Conservation (phyloP, 2,888 invertebrate genomes). For the Cerastis rubricosa region DNA sequence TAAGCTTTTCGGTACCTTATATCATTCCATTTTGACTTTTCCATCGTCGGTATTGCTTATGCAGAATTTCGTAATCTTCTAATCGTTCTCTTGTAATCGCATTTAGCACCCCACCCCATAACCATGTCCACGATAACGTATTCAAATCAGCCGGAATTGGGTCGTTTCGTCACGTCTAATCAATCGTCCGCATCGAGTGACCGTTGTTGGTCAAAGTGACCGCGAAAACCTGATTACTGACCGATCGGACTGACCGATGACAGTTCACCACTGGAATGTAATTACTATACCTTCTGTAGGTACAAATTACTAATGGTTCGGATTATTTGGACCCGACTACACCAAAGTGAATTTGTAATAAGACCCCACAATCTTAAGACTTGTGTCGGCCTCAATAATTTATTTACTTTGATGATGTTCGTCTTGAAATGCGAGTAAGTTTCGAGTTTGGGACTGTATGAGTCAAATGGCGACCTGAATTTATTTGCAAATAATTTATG, state of each 20-base stretch:
- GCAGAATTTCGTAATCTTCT: neutral
- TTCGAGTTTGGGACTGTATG: slow-evolving; percentile 69
- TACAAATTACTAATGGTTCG: slow-evolving; percentile 81
- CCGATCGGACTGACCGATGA: slow-evolving; percentile 77
- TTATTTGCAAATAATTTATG: slow-evolving; percentile 50
- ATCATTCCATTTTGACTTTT: neutral
- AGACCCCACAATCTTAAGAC: slow-evolving; percentile 78
- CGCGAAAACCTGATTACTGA: slow-evolving; percentile 80
- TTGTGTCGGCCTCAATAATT: slow-evolving; percentile 81
- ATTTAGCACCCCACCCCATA: slow-evolving; percentile 13
- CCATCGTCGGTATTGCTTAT: neutral
- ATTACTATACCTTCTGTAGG: slow-evolving; percentile 76
- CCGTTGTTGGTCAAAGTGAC: slow-evolving; percentile 80
- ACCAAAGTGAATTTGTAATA: slow-evolving; percentile 87
- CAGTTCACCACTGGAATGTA: slow-evolving; percentile 85
- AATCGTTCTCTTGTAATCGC: slow-evolving; percentile 6
- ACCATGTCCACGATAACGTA: slow-evolving; percentile 43
- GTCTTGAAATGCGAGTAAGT: slow-evolving; percentile 66
- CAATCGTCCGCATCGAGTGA: slow-evolving; percentile 80
- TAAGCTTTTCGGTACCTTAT: too few relatives aligned
- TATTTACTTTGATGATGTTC: slow-evolving; percentile 80
- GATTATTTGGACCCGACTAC: slow-evolving; percentile 77
- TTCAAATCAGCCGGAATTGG: slow-evolving; percentile 62
- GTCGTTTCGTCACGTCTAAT: slow-evolving; percentile 72
- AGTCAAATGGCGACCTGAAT: slow-evolving; percentile 61